Conservation (phyloP, 2,797 vertebrate genomes). For the Hoplostethus atlanticus region DNA sequence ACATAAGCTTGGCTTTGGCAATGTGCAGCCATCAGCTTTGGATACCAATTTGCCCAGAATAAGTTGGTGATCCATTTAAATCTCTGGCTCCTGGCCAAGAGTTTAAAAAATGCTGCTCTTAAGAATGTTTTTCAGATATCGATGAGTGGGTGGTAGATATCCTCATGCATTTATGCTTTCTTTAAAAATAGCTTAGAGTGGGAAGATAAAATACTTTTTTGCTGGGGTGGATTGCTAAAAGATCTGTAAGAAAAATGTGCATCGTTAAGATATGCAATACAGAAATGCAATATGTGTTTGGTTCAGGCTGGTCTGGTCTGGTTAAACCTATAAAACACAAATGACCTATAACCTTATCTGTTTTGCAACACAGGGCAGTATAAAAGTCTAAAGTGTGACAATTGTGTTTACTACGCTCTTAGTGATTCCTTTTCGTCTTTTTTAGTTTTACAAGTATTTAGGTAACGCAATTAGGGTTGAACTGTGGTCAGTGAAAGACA, state of each 20-base stretch:
- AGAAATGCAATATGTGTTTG: slow-evolving; percentile 15
- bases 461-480: slow-evolving; percentile 12
- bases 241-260: too few species aligned
- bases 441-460: slow-evolving; percentile 31
- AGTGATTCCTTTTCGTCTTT: slow-evolving; percentile 26
- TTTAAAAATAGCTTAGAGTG: not conserved
- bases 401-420: slow-evolving; percentile 19
- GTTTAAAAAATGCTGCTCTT: not conserved
- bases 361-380: slow-evolving; percentile 50
- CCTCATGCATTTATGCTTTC: not conserved
- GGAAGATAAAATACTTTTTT: not conserved
- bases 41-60: not conserved
- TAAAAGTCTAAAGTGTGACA: slow-evolving; percentile 45
- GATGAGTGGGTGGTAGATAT: not conserved
- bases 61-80: not conserved
- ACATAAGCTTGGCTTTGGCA: too few species aligned
- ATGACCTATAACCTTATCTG: slow-evolving; percentile 41
- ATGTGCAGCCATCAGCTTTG: too few species aligned
- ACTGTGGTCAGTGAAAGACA: slow-evolving; percentile 9
- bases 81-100: not conserved
- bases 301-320: slow-evolving; percentile 7
- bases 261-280: not conserved
- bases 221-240: too few species aligned
- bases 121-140: not conserved
- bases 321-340: slow-evolving; percentile 43